A percentile compares a stretch with the other conserved stretches of the same genome.
Evolutionary conservation across 2,113 vertebrate genomes (phyloP).

Genomic region (Vanacampus margaritifer): DNA sequence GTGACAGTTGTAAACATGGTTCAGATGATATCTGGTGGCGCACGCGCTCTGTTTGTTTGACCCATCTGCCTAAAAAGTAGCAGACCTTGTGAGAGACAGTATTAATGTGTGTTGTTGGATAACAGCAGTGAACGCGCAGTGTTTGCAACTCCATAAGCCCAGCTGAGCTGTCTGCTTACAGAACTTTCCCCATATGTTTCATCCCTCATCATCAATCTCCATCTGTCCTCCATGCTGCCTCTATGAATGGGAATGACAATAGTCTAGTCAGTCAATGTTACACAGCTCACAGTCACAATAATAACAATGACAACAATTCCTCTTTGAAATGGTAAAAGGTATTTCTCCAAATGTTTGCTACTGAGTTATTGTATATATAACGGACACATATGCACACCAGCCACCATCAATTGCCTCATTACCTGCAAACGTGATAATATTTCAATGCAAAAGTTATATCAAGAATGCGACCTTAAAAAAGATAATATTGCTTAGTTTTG

Average conservation of each 20-base stretch:
- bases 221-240: conserved; percentile 50
- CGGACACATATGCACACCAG: no score
- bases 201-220: conserved; percentile 54
- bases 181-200: conserved; percentile 54
- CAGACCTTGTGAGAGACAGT: not conserved
- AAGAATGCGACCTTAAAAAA: no score
- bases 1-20: conserved; percentile 1
- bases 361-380: no score
- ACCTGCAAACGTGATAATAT: no score
- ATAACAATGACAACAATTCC: not conserved
- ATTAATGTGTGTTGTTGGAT: conserved; percentile 10
- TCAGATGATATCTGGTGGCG: not conserved
- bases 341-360: not conserved
- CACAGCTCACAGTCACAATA: conserved; percentile 34
- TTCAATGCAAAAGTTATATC: no score
- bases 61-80: conserved; percentile 5
- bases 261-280: conserved; percentile 46
- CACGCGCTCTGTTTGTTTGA: not conserved
- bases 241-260: conserved; percentile 44
- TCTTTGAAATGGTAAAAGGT: not conserved
- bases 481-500: no score
- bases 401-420: no score
- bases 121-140: conserved; percentile 23
- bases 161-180: conserved; percentile 46
- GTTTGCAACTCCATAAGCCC: conserved; percentile 36